A percentile compares a stretch with the other conserved stretches of the same genome.
Conservation (phyloP, 2,797 vertebrate species). For the Pseudomugil gertrudae region DNA sequence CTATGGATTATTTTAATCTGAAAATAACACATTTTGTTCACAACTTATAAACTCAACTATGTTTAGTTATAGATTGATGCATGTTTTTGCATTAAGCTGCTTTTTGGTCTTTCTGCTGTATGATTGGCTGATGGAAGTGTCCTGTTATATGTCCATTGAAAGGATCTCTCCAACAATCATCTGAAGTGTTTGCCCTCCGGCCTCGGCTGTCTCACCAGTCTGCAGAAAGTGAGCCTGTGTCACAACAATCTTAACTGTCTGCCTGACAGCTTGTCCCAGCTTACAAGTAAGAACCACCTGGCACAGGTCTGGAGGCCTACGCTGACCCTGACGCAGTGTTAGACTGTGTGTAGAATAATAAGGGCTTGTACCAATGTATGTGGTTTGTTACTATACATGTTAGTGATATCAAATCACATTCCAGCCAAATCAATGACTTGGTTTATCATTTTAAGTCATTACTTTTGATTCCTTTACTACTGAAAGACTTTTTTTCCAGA, state of each 20-base stretch:
- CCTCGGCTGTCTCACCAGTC: constrained; percentile 54
- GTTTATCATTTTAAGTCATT: too few relatives aligned
- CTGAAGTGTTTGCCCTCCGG: constrained; percentile 58
- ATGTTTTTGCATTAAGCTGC: neutral
- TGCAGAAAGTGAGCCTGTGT: constrained; percentile 65
- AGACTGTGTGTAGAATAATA: too few relatives aligned
- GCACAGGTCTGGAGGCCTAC: neutral
- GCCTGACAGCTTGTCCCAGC: constrained; percentile 58
- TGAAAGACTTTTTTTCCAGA: too few relatives aligned
- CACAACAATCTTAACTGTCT: constrained; percentile 68
- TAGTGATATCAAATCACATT: too few relatives aligned
- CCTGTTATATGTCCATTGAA: constrained; percentile 22
- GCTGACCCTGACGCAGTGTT: too few relatives aligned
- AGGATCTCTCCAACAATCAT: constrained; percentile 71
- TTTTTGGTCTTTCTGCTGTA: neutral
- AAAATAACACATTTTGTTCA: neutral
- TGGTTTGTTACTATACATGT: too few relatives aligned
- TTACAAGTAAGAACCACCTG: constrained; percentile 56
- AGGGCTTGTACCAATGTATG: too few relatives aligned
- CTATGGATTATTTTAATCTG: too few relatives aligned
- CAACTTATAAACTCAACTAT: neutral
- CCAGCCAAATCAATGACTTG: too few relatives aligned
- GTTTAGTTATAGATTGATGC: neutral
- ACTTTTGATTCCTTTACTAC: too few relatives aligned
- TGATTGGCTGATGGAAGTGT: constrained; percentile 11